These are phyloP conservation scores for Caenorhabditis panamensis DNA, from an alignment of 2,888 invertebrate species.

Conservation along the genomic window DNA sequence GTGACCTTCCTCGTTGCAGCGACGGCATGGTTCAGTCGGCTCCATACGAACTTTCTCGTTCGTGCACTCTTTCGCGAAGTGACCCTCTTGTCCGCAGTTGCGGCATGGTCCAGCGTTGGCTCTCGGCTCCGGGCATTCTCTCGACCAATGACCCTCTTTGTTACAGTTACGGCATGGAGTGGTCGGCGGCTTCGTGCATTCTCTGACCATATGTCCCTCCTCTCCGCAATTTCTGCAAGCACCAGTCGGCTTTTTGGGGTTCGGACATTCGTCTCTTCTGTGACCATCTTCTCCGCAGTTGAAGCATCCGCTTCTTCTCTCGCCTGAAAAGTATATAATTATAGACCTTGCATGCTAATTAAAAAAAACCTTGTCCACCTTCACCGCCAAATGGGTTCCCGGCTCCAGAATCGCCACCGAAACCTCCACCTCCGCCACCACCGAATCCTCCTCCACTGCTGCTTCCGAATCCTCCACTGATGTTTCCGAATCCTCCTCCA, in stretches of 20 bases:
- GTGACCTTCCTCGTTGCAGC: slow-evolving; percentile 48
- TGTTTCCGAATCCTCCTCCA: slow-evolving; percentile 31
- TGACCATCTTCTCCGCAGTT: slow-evolving; percentile 47
- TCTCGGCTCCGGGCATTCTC: neutral
- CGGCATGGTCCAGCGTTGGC: neutral
- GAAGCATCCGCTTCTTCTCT: slow-evolving; percentile 17
- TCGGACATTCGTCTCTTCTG: slow-evolving; percentile 10
- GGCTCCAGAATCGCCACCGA: slow-evolving; percentile 1
- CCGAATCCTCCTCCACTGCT: slow-evolving; percentile 16
- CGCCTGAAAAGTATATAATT: too few species aligned
- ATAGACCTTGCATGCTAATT: too few species aligned
- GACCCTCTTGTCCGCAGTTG: slow-evolving; percentile 51
- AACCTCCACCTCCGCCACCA: slow-evolving; percentile 16
- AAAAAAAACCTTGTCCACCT: too few species aligned
- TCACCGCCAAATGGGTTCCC: slow-evolving; percentile 1
- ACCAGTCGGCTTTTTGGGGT: slow-evolving; percentile 9
- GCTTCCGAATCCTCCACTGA: neutral
- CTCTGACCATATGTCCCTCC: slow-evolving; percentile 33
- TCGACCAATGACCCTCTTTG: neutral
- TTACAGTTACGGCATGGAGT: slow-evolving; percentile 3
- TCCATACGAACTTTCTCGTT: slow-evolving; percentile 33
- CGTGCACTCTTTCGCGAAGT: slow-evolving; percentile 34
- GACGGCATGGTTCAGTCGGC: slow-evolving; percentile 45
- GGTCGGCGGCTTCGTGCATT: slow-evolving; percentile 24
- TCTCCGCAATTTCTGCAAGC: slow-evolving; percentile 34